Evolutionary conservation across 2,797 vertebrate species (phyloP), one percentile per base, ranked within the genome.

Genomic region (Balearica regulorum): DNA sequence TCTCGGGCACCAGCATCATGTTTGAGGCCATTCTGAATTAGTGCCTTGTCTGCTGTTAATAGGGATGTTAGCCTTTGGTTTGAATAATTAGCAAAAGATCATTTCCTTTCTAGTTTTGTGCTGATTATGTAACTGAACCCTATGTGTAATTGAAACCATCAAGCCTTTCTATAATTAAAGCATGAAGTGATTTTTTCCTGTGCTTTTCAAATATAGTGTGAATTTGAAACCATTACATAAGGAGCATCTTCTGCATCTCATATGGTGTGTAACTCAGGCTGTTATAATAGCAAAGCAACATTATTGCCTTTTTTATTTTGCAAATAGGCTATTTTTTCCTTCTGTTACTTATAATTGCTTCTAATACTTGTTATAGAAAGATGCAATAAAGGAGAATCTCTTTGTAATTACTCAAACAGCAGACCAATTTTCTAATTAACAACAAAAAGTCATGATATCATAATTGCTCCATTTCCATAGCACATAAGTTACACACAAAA

Each of bases 401-500:
- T 90, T 94, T 82, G 54, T 49, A 97, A 94, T 90, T 91, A 91
- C 33, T 76, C 72, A 93, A 89, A 91, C 76, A 94, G 70, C 41
- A 96, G 90, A 93, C 55, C 89, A 91, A 96, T 97, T 95, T 97
- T 95, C 83, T 84, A 96, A 95, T 97, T 97, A 95, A 81, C 72
- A 88, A 93, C 76, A 94, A 96, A 86, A 95, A 93, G 62, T 84
- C 83, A 86, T 94, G 71, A 78, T 91, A 87, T 62, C 79, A 76
- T 96, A 96, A 97, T 97, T 95, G 61, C 55, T 93, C 21, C 33
- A 86, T 87, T 96, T 93, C 87, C 70, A 82, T 54, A 92, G 62
- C 33, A 76, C 17, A 73, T 84, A 83, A 94, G 44, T 90, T 89
- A 83, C n/a, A 68, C 20, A 87, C 16, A 93, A 94, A 95, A 93